Evolutionary conservation across 92 coral and sea anemone species (phyloP).

Genomic region (Umimayanthus kanabou): DNA sequence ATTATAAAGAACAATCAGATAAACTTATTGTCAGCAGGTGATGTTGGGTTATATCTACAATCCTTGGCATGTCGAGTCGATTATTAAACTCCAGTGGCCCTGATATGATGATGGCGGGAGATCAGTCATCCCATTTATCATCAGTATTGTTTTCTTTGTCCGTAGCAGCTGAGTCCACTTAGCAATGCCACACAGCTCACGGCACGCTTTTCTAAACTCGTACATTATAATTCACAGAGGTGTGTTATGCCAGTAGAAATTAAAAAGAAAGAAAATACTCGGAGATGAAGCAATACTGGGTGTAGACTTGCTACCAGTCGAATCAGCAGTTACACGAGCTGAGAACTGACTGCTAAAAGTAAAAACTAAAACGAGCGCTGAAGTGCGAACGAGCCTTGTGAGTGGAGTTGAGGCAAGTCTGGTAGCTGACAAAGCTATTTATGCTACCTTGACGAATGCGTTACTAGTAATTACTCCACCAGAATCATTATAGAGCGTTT

Average conservation of each 20-base stretch:
- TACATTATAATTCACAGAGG: not conserved
- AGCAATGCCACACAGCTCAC: not conserved
- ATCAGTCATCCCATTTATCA: not conserved
- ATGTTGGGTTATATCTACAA: not conserved
- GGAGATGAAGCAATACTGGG: no score
- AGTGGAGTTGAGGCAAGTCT: no score
- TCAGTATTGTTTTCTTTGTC: not conserved
- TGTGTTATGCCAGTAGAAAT: not conserved
- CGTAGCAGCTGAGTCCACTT: not conserved
- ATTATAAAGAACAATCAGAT: constrained; percentile 4
- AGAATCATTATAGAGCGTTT: no score
- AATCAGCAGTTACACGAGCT: no score
- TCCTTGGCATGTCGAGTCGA: not conserved
- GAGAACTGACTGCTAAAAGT: no score
- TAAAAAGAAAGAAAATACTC: no score
- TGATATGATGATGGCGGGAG: not conserved
- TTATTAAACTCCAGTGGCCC: not conserved
- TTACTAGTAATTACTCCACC: no score
- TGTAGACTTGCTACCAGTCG: no score
- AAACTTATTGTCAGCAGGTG: constrained; percentile 6
- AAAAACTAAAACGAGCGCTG: no score
- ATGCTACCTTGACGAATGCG: no score
- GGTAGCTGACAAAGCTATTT: no score
- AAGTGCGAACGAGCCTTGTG: no score
- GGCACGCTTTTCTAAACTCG: not conserved